Percentiles rank a stretch among this genome's conserved stretches.
phyloP scores from a whole-genome alignment of 2,113 vertebrate genomes.

The Vulpes lagopus region DNA sequence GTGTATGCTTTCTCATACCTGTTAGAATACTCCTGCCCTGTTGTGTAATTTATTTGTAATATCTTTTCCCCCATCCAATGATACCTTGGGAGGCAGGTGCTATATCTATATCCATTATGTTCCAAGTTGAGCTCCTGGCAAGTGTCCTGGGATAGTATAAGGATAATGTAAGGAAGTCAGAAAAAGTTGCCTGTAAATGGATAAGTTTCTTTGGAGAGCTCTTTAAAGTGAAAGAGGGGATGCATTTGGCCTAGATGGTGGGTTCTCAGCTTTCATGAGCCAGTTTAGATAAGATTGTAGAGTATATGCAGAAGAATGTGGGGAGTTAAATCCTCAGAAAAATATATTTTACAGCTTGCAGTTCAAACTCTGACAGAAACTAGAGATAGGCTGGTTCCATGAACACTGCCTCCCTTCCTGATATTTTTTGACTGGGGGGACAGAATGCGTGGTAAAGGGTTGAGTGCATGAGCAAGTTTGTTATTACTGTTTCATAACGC shows the following conservation, averaged over 20 bases:
- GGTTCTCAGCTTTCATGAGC: conserved; percentile 36
- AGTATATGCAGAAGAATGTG: not conserved
- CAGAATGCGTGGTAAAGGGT: not conserved
- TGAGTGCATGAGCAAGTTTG: not conserved
- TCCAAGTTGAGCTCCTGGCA: not conserved
- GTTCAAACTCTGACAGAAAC: not conserved
- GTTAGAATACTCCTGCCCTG: not conserved
- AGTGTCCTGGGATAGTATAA: not conserved
- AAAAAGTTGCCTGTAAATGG: not conserved
- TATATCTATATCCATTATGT: not conserved
- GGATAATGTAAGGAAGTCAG: not conserved
- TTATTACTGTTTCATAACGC: not conserved
- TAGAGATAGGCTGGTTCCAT: not conserved
- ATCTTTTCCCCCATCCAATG: not conserved
- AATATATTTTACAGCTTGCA: not conserved
- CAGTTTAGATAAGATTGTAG: not conserved
- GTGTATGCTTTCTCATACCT: not conserved
- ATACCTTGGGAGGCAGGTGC: not conserved
- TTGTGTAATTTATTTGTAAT: conserved; percentile 3
- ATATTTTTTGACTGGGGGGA: not conserved
- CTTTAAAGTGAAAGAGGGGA: not conserved
- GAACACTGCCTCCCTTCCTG: not conserved
- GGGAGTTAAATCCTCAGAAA: not conserved
- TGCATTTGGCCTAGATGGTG: not conserved
- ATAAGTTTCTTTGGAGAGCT: not conserved